phyloP scores from a whole-genome alignment of 2,797 vertebrate genomes.

The Masticophis lateralis region DNA sequence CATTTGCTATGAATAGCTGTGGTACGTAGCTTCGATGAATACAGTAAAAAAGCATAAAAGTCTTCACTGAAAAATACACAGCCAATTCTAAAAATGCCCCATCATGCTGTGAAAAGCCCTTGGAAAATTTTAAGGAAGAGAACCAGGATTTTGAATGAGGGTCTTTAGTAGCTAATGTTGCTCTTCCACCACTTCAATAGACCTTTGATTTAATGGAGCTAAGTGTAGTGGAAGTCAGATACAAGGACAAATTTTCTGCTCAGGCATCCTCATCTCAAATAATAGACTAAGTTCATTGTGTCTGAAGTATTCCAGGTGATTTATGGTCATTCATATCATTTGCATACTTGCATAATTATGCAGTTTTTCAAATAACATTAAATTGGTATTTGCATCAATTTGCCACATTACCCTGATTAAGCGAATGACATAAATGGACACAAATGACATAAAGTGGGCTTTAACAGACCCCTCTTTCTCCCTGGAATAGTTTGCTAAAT shows the following conservation, averaged over 20 bases:
- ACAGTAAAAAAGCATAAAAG: background rate
- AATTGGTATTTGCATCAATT: background rate
- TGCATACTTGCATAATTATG: background rate
- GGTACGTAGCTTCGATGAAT: background rate
- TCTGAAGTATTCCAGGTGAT: background rate
- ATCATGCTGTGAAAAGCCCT: background rate
- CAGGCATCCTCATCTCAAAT: background rate
- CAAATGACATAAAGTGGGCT: background rate
- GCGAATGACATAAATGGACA: background rate
- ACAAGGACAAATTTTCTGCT: background rate
- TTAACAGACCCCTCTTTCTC: background rate
- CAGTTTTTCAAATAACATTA: background rate
- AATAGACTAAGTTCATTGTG: background rate
- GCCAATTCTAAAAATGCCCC: background rate
- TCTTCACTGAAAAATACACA: background rate
- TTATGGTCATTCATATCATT: background rate
- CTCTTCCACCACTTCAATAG: background rate
- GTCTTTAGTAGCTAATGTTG: background rate
- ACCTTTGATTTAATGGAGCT: background rate
- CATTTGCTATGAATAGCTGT: background rate
- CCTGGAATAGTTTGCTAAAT: background rate
- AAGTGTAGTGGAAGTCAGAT: background rate
- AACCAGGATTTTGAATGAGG: background rate
- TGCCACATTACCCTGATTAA: background rate
- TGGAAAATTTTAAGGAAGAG: background rate